These are phyloP conservation scores for Pseudoatta argentina DNA, from an alignment of 1,140 invertebrate genomes.

Conservation along the genomic window DNA sequence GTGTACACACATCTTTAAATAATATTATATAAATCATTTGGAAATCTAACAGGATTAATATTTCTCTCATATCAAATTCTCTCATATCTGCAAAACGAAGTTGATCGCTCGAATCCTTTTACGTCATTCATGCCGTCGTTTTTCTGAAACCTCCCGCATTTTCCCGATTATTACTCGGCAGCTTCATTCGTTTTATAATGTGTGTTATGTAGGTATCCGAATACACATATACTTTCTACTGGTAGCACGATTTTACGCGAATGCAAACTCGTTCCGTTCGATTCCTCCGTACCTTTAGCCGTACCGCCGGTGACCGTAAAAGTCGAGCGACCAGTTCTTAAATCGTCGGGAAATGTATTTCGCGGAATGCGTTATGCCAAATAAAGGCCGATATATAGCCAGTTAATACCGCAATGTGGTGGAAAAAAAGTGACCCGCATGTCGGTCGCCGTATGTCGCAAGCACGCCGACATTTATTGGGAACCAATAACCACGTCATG, in stretches of 20 bases:
- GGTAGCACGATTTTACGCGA: conserved; percentile 31
- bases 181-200: conserved; percentile 6
- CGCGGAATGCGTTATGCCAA: conserved; percentile 49
- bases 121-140: background rate
- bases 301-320: conserved; percentile 49
- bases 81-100: background rate
- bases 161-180: conserved; percentile 1
- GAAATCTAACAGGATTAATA: background rate
- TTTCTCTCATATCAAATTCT: background rate
- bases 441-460: conserved; percentile 14
- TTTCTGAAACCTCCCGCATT: background rate
- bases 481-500: conserved; percentile 28
- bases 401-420: conserved; percentile 45
- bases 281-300: conserved; percentile 24
- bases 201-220: background rate
- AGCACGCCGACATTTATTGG: conserved; percentile 35
- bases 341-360: conserved; percentile 64
- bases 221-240: conserved; percentile 34
- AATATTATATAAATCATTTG: background rate
- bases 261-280: conserved; percentile 46
- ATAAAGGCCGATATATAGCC: conserved; percentile 63
- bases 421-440: conserved; percentile 53
- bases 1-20: background rate
- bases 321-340: conserved; percentile 65
- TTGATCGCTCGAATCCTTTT: background rate